A percentile compares a stretch with the other conserved stretches of the same genome.
Evolutionary conservation across 30 jellyfish, hydroid and myxozoan genomes (phyloP).

Genomic region (Clytia hemisphaerica): DNA sequence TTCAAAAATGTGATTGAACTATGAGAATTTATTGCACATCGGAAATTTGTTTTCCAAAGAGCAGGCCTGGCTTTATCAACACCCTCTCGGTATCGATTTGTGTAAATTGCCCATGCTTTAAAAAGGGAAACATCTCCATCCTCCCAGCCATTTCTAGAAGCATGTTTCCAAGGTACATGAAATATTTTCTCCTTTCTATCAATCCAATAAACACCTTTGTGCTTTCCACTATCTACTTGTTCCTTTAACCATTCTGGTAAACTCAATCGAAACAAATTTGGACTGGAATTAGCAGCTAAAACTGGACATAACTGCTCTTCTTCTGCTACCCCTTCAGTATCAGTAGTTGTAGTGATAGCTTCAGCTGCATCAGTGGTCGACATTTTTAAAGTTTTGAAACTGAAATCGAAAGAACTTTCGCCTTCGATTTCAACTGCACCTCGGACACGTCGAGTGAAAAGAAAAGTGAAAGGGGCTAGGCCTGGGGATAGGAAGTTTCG

Average conservation of each 20-base stretch:
- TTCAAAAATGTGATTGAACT: conserved; percentile 12
- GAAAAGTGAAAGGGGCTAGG: conserved; percentile 36
- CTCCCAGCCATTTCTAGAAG: conserved; percentile 38
- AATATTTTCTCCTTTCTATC: conserved; percentile 20
- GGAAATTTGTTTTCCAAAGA: conserved; percentile 37
- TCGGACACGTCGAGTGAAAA: conserved; percentile 17
- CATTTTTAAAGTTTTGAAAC: too few species aligned
- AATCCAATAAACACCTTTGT: conserved; percentile 35
- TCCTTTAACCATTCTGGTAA: conserved; percentile 34
- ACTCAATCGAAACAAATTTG: conserved; percentile 28
- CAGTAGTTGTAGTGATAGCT: too few species aligned
- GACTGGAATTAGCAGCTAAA: conserved; percentile 35
- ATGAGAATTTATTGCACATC: conserved; percentile 43
- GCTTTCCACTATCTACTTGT: conserved; percentile 39
- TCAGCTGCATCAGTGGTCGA: too few species aligned
- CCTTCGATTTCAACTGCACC: background rate
- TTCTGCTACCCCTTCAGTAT: too few species aligned
- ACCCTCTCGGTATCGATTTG: conserved; percentile 30
- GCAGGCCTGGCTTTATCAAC: conserved; percentile 24
- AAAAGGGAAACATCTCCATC: conserved; percentile 40
- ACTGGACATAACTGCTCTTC: too few species aligned
- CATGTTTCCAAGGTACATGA: conserved; percentile 46
- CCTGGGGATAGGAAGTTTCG: conserved; percentile 29
- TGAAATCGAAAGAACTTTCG: too few species aligned
- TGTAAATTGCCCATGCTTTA: conserved; percentile 46